Evolutionary conservation across 2,113 vertebrate species (phyloP).

Genomic region (Speoplatyrhinus poulsoni): DNA sequence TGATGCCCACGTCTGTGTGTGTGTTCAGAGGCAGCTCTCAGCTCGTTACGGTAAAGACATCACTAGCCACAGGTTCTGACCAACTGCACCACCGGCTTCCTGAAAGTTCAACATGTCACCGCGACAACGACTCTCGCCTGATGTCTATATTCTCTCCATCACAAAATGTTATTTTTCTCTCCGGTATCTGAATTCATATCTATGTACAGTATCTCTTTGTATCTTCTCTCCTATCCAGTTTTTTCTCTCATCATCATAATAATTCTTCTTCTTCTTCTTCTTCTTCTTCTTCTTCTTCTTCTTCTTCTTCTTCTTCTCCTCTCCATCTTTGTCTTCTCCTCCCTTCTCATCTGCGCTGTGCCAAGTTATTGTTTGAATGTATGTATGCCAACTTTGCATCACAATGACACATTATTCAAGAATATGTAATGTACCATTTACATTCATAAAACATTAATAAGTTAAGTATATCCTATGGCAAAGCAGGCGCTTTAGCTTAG

Average conservation of each 20-base stretch:
- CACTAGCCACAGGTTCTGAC: slow-evolving; percentile 58
- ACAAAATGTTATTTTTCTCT: slow-evolving; percentile 17
- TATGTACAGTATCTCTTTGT: slow-evolving; percentile 11
- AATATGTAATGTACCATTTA: no score
- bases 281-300: not conserved
- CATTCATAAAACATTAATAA: no score
- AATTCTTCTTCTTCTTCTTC: not conserved
- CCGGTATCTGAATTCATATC: slow-evolving; percentile 37
- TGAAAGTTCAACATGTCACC: not conserved
- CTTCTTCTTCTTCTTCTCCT: not conserved
- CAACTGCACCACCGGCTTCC: slow-evolving; percentile 55
- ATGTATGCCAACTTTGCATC: no score
- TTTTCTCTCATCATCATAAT: not conserved
- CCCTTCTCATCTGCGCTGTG: not conserved
- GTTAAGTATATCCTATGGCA: no score
- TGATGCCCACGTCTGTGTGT: not conserved
- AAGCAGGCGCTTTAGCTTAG: no score
- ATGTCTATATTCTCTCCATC: no score
- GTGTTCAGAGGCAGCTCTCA: slow-evolving; percentile 32
- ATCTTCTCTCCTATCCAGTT: slow-evolving; percentile 5
- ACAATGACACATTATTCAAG: no score
- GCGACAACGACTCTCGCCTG: no score
- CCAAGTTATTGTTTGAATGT: not conserved
- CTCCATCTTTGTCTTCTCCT: not conserved
- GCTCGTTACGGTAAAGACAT: slow-evolving; percentile 65